A percentile compares a stretch with the other conserved stretches of the same genome.
These are phyloP conservation scores for Liolophura sinensis DNA, from an alignment of 1,140 invertebrate genomes.

Conservation along the genomic window DNA sequence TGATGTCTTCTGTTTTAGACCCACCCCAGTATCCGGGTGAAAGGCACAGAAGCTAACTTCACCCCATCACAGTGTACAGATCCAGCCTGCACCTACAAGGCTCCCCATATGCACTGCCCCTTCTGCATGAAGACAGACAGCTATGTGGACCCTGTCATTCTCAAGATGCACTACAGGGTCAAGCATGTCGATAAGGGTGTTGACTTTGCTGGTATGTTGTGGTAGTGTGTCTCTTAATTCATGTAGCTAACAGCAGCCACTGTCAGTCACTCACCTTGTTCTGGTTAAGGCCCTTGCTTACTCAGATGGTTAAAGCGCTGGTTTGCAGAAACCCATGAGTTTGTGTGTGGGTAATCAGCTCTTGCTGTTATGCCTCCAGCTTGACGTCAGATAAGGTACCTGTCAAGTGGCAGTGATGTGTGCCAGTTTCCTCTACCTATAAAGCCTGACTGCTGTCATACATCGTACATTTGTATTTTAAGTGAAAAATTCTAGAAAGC, in stretches of 20 bases:
- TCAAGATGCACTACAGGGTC: constrained; percentile 58
- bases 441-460: too few relatives aligned
- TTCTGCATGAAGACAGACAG: constrained; percentile 57
- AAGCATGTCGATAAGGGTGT: constrained; percentile 61
- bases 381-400: too few relatives aligned
- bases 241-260: background rate
- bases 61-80: constrained; percentile 52
- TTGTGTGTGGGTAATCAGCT: too few relatives aligned
- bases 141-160: constrained; percentile 56
- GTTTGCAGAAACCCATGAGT: too few relatives aligned
- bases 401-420: too few relatives aligned
- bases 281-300: too few relatives aligned
- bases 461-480: too few relatives aligned
- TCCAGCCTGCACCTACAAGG: constrained; percentile 40
- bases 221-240: background rate
- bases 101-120: constrained; percentile 58
- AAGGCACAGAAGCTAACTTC: constrained; percentile 56
- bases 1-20: constrained; percentile 41
- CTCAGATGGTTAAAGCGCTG: too few relatives aligned
- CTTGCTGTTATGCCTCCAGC: too few relatives aligned
- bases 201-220: constrained; percentile 59
- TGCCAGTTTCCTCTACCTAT: too few relatives aligned
- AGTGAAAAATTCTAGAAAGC: too few relatives aligned
- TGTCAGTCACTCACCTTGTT: too few relatives aligned
- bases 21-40: constrained; percentile 58